These are phyloP conservation scores for Lasioglossum albipes DNA, from an alignment of 1,140 invertebrate species.

Conservation along the genomic window DNA sequence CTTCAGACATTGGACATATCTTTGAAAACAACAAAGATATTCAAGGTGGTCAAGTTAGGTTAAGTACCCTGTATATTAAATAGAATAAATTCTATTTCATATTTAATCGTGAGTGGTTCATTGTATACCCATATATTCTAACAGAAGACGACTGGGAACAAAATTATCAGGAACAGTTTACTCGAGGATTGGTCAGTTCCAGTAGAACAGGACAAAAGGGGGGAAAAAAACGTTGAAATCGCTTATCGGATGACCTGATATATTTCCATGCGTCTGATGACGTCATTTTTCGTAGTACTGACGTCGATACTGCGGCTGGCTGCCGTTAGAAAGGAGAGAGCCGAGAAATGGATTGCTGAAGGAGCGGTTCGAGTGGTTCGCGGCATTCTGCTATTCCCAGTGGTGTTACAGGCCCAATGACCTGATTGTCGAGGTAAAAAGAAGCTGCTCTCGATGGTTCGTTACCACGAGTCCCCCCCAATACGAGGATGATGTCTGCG, in stretches of 20 bases:
- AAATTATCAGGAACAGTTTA: no score
- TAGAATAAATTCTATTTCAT: no score
- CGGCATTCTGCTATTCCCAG: conserved; percentile 54
- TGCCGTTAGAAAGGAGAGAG: conserved; percentile 44
- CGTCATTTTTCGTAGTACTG: conserved; percentile 39
- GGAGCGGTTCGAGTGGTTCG: conserved; percentile 54
- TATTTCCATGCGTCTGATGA: conserved; percentile 38
- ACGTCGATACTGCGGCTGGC: conserved; percentile 44
- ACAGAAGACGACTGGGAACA: no score
- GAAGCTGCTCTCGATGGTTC: conserved; percentile 59
- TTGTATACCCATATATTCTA: no score
- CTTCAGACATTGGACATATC: no score
- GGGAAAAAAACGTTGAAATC: not conserved
- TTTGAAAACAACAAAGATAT: no score
- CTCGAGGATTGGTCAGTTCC: no score
- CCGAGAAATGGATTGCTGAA: conserved; percentile 48
- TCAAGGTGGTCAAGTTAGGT: no score
- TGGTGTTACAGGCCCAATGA: conserved; percentile 56
- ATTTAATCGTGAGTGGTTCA: no score
- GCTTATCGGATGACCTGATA: not conserved
- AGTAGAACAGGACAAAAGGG: not conserved
- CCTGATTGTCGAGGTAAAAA: conserved; percentile 58
- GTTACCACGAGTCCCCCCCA: conserved; percentile 42
- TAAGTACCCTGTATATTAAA: no score
- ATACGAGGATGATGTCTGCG: conserved; percentile 31